These are phyloP conservation scores for Ceuthmochares aereus DNA, from an alignment of 2,113 vertebrate genomes.

Conservation along the genomic window DNA sequence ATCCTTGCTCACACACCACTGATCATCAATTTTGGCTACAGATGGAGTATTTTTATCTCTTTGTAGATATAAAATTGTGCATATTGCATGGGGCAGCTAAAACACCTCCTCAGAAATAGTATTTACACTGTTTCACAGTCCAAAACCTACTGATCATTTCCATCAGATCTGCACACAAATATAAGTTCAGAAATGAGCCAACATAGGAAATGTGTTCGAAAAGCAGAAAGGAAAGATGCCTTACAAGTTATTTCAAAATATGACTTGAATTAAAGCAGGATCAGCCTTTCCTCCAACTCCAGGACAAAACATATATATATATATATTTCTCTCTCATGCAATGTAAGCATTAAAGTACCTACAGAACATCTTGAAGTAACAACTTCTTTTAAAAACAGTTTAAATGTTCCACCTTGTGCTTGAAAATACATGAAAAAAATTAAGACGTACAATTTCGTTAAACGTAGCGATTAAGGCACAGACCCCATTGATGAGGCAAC, in stretches of 20 bases:
- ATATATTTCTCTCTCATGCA: background rate
- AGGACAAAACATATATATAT: too few relatives aligned
- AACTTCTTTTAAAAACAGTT: background rate
- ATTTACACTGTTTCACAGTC: background rate
- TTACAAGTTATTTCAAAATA: background rate
- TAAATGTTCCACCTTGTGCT: background rate
- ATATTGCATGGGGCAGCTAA: background rate
- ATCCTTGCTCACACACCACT: background rate
- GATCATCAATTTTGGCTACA: background rate
- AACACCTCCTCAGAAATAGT: background rate
- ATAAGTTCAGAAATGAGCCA: background rate
- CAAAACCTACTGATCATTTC: background rate
- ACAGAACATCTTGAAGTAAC: background rate
- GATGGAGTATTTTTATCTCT: background rate
- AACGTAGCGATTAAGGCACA: too few relatives aligned
- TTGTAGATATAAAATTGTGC: background rate
- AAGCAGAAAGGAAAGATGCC: background rate
- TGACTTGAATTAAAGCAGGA: background rate
- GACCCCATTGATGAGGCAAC: too few relatives aligned
- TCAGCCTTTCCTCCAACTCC: background rate
- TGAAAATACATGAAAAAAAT: background rate
- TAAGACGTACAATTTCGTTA: background rate
- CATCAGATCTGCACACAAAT: background rate
- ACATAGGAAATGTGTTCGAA: background rate
- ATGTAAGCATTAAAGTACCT: background rate